Conservation (phyloP, 2,797 vertebrate species). For the Triplophysa bombifrons region DNA sequence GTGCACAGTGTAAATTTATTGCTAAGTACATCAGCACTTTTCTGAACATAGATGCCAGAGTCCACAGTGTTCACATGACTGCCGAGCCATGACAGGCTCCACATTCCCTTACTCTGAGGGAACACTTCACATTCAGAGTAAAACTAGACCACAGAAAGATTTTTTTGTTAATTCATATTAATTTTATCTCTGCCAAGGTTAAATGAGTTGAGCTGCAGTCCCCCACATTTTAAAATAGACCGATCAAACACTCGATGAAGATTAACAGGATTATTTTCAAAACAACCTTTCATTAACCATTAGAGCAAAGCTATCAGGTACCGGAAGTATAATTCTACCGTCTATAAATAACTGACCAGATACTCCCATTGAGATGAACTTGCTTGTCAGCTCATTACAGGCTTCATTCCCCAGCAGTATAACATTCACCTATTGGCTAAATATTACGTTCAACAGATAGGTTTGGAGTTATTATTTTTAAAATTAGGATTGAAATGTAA, state of each 20-base stretch:
- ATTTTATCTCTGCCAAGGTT: not conserved
- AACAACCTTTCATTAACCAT: not conserved
- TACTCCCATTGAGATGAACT: not conserved
- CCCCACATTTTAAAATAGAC: not conserved
- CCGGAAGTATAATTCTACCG: not conserved
- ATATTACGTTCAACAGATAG: not conserved
- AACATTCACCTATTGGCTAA: not conserved
- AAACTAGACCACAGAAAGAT: not conserved
- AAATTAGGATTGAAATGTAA: not conserved
- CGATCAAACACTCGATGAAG: not conserved
- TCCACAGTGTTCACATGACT: slow-evolving; percentile 14
- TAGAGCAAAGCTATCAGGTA: not conserved
- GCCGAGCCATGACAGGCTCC: not conserved
- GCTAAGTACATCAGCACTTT: slow-evolving; percentile 25
- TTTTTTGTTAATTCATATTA: not conserved
- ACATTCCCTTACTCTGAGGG: slow-evolving; percentile 16
- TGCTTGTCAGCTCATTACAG: not conserved
- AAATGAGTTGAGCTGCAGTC: not conserved
- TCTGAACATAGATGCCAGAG: slow-evolving; percentile 21
- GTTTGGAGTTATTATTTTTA: not conserved
- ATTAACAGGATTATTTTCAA: not conserved
- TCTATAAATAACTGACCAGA: slow-evolving; percentile 5
- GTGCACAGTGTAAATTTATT: slow-evolving; percentile 22
- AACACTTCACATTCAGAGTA: not conserved
- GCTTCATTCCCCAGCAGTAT: not conserved